phyloP scores from a whole-genome alignment of 2,888 invertebrate genomes.

The Tortricodes alternella region DNA sequence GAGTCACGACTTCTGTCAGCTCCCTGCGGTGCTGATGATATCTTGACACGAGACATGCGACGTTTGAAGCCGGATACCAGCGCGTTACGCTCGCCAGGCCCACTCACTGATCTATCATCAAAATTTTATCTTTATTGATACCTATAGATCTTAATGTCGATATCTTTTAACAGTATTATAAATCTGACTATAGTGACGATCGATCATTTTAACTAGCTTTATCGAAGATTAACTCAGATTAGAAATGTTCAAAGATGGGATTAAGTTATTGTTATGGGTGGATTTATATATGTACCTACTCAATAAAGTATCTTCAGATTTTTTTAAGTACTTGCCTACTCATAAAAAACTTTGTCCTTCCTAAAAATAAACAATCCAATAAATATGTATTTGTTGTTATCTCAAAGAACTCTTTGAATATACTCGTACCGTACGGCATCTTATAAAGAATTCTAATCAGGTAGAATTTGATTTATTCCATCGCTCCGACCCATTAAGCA shows the following conservation, averaged over 20 bases:
- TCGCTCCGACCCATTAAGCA: constrained; percentile 42
- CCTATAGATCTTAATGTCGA: constrained; percentile 5
- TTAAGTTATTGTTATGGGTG: not conserved
- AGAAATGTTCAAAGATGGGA: not conserved
- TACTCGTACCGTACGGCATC: constrained; percentile 33
- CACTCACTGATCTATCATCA: constrained; percentile 25
- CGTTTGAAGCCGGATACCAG: constrained; percentile 26
- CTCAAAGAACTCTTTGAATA: constrained; percentile 23
- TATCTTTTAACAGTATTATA: constrained; percentile 4
- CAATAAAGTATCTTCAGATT: too few species aligned
- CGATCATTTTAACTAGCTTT: constrained; percentile 6
- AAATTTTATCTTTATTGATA: constrained; percentile 17
- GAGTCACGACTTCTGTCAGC: constrained; percentile 47
- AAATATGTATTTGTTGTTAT: constrained; percentile 1
- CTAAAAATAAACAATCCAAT: constrained; percentile 14
- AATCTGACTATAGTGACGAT: constrained; percentile 12
- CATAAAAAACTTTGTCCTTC: not conserved
- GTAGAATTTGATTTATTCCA: constrained; percentile 37
- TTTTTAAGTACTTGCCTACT: too few species aligned
- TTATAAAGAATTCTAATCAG: constrained; percentile 43
- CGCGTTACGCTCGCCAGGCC: constrained; percentile 7
- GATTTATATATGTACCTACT: too few species aligned
- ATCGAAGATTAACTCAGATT: constrained; percentile 11
- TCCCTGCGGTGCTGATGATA: constrained; percentile 41
- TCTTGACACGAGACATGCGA: constrained; percentile 48